phyloP scores from a whole-genome alignment of 2,888 invertebrate genomes.

The Scaptomyza reducta region DNA sequence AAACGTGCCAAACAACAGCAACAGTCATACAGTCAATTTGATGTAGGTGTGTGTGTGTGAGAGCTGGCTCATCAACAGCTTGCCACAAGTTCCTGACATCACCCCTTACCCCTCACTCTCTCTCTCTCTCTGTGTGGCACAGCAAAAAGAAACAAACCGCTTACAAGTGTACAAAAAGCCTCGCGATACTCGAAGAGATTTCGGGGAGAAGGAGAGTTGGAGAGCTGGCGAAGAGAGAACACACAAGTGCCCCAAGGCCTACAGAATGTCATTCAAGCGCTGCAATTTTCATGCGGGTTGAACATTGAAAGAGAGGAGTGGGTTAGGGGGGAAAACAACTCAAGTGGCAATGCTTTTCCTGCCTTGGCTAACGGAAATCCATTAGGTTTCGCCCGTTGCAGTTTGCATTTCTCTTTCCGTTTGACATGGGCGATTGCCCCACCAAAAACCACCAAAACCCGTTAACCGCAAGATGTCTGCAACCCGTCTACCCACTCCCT shows the following conservation, averaged over 20 bases:
- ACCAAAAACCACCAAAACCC: slow-evolving; percentile 3
- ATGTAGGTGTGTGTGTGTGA: slow-evolving; percentile 14
- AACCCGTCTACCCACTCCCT: background rate
- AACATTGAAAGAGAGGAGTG: background rate
- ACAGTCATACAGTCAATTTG: slow-evolving; percentile 23
- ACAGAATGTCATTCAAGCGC: slow-evolving; percentile 64
- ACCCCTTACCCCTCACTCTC: background rate
- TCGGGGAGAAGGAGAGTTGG: background rate
- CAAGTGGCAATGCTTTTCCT: slow-evolving; percentile 71
- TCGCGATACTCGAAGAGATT: slow-evolving; percentile 32
- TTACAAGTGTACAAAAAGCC: slow-evolving; percentile 55
- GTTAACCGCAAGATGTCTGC: slow-evolving; percentile 16
- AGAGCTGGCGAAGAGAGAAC: background rate
- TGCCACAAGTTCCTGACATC: slow-evolving; percentile 14
- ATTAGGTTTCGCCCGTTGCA: slow-evolving; percentile 70
- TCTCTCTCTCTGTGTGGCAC: slow-evolving; percentile 11
- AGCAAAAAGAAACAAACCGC: slow-evolving; percentile 45
- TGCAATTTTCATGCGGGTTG: slow-evolving; percentile 49
- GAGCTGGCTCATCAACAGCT: slow-evolving; percentile 40
- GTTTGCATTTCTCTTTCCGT: slow-evolving; percentile 72
- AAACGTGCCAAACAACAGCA: slow-evolving; percentile 31
- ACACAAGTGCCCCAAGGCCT: slow-evolving; percentile 54
- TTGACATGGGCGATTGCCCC: slow-evolving; percentile 53
- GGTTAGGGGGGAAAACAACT: slow-evolving; percentile 22
- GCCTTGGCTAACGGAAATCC: slow-evolving; percentile 74